Evolutionary conservation across 2,113 vertebrate species (phyloP).

Genomic region (Plectropomus leopardus): DNA sequence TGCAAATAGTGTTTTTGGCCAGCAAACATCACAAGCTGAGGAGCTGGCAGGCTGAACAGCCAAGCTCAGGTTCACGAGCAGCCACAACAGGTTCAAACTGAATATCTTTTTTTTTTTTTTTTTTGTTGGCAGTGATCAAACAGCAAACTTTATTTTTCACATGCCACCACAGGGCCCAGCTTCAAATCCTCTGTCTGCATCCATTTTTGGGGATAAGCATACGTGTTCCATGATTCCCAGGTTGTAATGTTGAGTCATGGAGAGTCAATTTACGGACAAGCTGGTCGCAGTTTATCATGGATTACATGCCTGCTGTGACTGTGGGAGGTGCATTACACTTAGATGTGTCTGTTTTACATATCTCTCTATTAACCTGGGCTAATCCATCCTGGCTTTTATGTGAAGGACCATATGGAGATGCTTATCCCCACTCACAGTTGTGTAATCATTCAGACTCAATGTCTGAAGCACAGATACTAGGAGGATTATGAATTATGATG

Average conservation of each 20-base stretch:
- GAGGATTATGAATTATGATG: slow-evolving; percentile 14
- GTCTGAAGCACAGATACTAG: background rate
- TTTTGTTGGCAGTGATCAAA: slow-evolving; percentile 23
- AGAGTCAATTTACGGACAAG: slow-evolving; percentile 36
- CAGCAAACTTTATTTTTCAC: background rate
- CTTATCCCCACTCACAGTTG: slow-evolving; percentile 22
- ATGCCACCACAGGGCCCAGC: background rate
- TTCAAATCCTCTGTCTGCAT: background rate
- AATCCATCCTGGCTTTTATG: slow-evolving; percentile 44
- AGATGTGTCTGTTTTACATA: slow-evolving; percentile 42
- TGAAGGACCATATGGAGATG: slow-evolving; percentile 47
- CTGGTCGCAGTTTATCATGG: slow-evolving; percentile 34
- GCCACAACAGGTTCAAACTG: slow-evolving; percentile 23
- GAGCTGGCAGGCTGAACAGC: slow-evolving; percentile 29
- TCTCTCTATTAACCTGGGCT: slow-evolving; percentile 53
- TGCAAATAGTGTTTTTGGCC: slow-evolving; percentile 37
- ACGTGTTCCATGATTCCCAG: background rate
- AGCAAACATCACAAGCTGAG: slow-evolving; percentile 18
- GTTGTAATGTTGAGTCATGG: slow-evolving; percentile 35
- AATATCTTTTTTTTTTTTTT: slow-evolving; percentile 41
- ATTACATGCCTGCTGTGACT: slow-evolving; percentile 18
- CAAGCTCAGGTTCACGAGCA: slow-evolving; percentile 8
- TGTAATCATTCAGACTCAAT: slow-evolving; percentile 8
- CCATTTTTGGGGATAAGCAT: background rate
- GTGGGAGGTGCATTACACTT: slow-evolving; percentile 35